Base-by-base conservation (phyloP, 2,113 vertebrate species). In the Chamaea fasciata region DNA sequence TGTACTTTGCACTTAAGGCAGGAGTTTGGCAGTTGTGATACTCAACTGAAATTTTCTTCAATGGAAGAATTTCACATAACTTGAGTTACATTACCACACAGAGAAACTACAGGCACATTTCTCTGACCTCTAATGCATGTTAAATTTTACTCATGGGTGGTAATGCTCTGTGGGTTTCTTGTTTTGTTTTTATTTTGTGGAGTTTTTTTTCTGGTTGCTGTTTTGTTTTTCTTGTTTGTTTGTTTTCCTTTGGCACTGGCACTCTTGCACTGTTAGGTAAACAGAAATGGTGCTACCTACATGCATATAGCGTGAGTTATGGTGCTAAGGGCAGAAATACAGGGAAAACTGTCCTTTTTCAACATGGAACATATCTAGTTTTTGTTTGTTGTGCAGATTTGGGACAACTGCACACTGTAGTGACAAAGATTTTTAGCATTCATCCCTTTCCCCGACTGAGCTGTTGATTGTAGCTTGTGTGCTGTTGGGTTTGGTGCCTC, bases 11-110 rank as follows among this genome's bases (percentile, higher is more conserved):
- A 15, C 35, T 91, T 85, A 83, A 79, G 83, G 37, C 46, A 69
- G 46, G 28, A 81, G 46, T 50, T 37, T 89, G 70, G 27, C 49
- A 56, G 42, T 17, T 92, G 30, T 15, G 35, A 31, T 79, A 73
- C 74, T 95, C 94, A 93, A 85, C 80, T 92, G 89, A 94, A 95
- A 85, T 84, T 88, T 95, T 94, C 70, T 92, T 95, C 76, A 93
- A 24, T 93, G 91, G 50, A 94, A 89, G 35, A 41, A 8, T 65
- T 89, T 90, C 70, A 52, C 26, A 74, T 35, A 70, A 57, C 37
- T 30, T 79, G 55, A 77, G 50, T 33, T 93, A 12, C 16, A 15
- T 86, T 80, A 79, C 50, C 42, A 35, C 28, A 20, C 2, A 53
- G n/a, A 57, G 53, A 88, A 95, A 83, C 41, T 56, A 62, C 1